Percentiles rank a stretch among this genome's conserved stretches.
Evolutionary conservation across 2,113 vertebrate genomes (phyloP).

Genomic region (Rostratula benghalensis): DNA sequence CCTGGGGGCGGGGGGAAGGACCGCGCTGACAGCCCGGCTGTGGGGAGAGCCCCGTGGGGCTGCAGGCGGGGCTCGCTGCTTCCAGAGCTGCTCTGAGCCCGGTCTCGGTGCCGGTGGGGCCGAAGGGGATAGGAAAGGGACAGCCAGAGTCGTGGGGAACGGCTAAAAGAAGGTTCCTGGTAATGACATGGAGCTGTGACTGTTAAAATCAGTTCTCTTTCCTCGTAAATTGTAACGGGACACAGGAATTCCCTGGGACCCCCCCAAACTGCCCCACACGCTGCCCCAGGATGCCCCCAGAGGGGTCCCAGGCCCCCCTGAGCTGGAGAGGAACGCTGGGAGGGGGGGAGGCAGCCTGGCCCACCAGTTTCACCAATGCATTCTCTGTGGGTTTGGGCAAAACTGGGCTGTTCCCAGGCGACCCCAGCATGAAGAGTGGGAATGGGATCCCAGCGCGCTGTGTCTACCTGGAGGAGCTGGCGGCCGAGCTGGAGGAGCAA

Average conservation of each 20-base stretch:
- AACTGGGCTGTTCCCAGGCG: conserved; percentile 75
- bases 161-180: background rate
- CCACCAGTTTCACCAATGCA: fast-evolving
- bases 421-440: conserved; percentile 89
- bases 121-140: background rate
- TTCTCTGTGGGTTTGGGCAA: fast-evolving
- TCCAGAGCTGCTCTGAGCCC: too few relatives aligned
- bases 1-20: too few relatives aligned
- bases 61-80: too few relatives aligned
- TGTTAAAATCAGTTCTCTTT: too few relatives aligned
- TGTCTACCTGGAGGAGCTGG: conserved; percentile 95
- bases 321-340: fast-evolving
- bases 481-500: conserved; percentile 91
- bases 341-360: too few relatives aligned
- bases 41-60: too few relatives aligned
- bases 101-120: background rate
- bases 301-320: background rate
- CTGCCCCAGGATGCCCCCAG: background rate
- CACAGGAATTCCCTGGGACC: background rate
- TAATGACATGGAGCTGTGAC: too few relatives aligned
- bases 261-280: background rate
- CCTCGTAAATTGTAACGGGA: background rate
- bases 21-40: too few relatives aligned
- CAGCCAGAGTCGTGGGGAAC: too few relatives aligned
- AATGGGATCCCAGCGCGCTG: conserved; percentile 95